A percentile compares a stretch with the other conserved stretches of the same genome.
These are phyloP conservation scores for Drosophila cognata DNA, from an alignment of 2,888 invertebrate genomes.

Conservation along the genomic window DNA sequence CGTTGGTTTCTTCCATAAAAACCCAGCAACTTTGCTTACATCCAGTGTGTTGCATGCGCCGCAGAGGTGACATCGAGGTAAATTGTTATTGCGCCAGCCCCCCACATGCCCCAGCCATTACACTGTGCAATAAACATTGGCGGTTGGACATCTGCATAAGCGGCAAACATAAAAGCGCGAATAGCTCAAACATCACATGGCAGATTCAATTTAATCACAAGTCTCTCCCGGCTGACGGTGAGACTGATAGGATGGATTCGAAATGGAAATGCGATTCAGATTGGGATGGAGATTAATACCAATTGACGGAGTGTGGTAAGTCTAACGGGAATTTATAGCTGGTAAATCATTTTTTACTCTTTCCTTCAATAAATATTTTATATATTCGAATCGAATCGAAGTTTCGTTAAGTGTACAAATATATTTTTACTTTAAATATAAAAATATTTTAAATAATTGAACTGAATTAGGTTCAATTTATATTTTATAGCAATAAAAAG, in stretches of 20 bases:
- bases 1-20: conserved; percentile 62
- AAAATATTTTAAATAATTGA: too few relatives aligned
- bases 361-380: neutral
- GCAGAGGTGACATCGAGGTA: conserved; percentile 66
- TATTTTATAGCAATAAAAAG: too few relatives aligned
- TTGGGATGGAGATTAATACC: neutral
- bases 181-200: conserved; percentile 65
- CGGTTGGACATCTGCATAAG: conserved; percentile 39
- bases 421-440: neutral
- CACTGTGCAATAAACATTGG: conserved; percentile 54
- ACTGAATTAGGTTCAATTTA: too few relatives aligned
- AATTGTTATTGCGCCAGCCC: conserved; percentile 58
- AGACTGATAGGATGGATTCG: conserved; percentile 4
- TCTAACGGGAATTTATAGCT: neutral
- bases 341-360: neutral
- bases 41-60: conserved; percentile 20
- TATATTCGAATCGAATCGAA: neutral
- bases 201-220: conserved; percentile 64
- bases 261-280: neutral
- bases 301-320: neutral
- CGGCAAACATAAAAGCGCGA: conserved; percentile 41
- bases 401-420: neutral
- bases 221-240: conserved; percentile 23
- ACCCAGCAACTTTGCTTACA: conserved; percentile 39
- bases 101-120: conserved; percentile 1